A percentile compares a stretch with the other conserved stretches of the same genome.
These are phyloP conservation scores for Microtus ochrogaster DNA, from an alignment of 2,113 vertebrate genomes.

Conservation along the genomic window DNA sequence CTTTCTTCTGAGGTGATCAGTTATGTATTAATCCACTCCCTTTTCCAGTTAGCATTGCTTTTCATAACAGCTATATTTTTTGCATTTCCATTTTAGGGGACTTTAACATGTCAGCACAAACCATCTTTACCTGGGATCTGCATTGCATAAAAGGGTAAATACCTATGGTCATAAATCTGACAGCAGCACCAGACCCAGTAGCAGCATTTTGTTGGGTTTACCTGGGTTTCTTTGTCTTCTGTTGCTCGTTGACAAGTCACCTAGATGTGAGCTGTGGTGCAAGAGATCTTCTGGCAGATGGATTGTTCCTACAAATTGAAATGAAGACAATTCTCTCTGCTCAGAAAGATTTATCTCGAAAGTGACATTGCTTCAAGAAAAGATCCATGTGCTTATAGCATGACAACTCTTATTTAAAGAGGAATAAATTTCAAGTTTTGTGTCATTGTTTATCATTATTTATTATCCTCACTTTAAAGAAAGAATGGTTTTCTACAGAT, in stretches of 20 bases:
- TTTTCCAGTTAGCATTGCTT: neutral
- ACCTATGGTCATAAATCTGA: neutral
- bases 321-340: slow-evolving; percentile 4
- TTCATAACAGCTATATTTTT: neutral
- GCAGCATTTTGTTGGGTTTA: neutral
- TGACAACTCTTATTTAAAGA: neutral
- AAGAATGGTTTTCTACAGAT: neutral
- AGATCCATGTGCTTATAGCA: neutral
- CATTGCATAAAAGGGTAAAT: neutral
- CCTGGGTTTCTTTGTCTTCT: neutral
- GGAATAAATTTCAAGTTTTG: slow-evolving; percentile 10
- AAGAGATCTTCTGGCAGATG: neutral
- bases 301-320: neutral
- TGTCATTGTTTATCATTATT: neutral
- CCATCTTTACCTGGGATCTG: neutral
- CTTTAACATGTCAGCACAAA: neutral
- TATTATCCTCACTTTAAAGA: neutral
- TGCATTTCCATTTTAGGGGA: neutral
- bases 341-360: slow-evolving; percentile 44
- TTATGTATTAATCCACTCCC: neutral
- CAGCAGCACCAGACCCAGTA: neutral
- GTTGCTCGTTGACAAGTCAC: neutral
- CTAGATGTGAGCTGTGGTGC: neutral
- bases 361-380: slow-evolving; percentile 1
- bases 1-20: neutral